These are phyloP conservation scores for Stigmatopora nigra DNA, from an alignment of 2,113 vertebrate species.

Conservation along the genomic window DNA sequence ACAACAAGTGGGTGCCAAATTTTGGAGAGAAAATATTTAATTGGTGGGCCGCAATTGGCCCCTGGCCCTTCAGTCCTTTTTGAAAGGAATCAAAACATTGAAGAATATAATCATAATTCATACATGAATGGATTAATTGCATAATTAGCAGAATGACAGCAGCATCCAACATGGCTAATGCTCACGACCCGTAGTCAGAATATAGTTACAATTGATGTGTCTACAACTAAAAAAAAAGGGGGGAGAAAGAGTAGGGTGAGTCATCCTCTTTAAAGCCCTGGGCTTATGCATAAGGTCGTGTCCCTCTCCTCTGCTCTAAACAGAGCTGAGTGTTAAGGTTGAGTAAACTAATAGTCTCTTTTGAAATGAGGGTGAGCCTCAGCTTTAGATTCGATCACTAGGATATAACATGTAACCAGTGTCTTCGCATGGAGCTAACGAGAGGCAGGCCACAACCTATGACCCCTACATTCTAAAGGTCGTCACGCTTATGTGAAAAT, in stretches of 20 bases:
- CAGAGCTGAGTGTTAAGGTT: constrained; percentile 61
- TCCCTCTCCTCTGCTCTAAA: constrained; percentile 27
- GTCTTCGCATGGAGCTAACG: constrained; percentile 58
- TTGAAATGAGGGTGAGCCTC: constrained; percentile 37
- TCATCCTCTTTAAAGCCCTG: constrained; percentile 15
- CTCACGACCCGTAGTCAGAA: background rate
- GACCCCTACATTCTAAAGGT: constrained; percentile 43
- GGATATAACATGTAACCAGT: constrained; percentile 42
- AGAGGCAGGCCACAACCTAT: constrained; percentile 51
- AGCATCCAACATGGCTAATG: background rate
- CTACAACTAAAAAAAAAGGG: background rate
- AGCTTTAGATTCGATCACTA: constrained; percentile 47
- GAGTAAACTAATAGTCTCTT: constrained; percentile 57
- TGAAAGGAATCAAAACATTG: too few species aligned
- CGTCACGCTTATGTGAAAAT: constrained; percentile 60
- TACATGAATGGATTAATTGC: too few species aligned
- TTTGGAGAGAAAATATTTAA: too few species aligned
- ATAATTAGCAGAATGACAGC: background rate
- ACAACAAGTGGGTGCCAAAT: too few species aligned
- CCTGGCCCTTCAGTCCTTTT: too few species aligned
- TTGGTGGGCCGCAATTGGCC: too few species aligned
- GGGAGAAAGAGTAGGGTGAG: background rate
- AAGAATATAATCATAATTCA: too few species aligned
- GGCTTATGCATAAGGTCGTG: constrained; percentile 31
- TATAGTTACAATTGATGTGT: background rate